phyloP scores from a whole-genome alignment of 2,888 invertebrate genomes.

The Beris morrisii region DNA sequence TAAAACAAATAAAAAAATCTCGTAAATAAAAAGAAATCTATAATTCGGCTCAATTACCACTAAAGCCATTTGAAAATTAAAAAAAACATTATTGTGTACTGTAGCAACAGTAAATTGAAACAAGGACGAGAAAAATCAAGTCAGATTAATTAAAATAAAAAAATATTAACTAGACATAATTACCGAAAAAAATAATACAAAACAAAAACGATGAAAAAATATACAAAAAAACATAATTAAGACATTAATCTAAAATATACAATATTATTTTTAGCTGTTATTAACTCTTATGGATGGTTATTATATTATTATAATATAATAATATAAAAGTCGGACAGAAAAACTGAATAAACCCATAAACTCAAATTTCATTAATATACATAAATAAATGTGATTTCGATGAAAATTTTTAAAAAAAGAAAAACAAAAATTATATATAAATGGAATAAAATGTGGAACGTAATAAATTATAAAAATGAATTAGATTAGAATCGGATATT shows the following conservation, averaged over 20 bases:
- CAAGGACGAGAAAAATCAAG: not conserved
- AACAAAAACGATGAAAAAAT: conserved; percentile 11
- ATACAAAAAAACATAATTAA: not conserved
- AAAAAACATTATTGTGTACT: conserved; percentile 1
- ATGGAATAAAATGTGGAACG: no score
- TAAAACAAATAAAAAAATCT: not conserved
- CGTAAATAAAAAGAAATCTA: conserved; percentile 1
- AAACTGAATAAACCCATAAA: no score
- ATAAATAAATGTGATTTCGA: no score
- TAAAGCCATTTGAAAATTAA: not conserved
- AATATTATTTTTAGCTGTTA: conserved; percentile 26
- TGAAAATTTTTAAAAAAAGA: no score
- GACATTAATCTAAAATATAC: conserved; percentile 13
- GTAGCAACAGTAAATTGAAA: no score
- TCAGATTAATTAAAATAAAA: not conserved
- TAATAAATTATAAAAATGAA: no score
- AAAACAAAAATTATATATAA: no score
- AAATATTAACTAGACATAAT: not conserved
- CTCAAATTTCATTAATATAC: no score
- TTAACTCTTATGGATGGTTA: not conserved
- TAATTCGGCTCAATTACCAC: conserved; percentile 31
- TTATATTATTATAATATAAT: no score
- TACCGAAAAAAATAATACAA: not conserved
- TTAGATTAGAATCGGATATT: no score
- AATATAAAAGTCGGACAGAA: no score